Base-by-base conservation (phyloP, 2,113 vertebrate genomes). In the Speoplatyrhinus poulsoni region DNA sequence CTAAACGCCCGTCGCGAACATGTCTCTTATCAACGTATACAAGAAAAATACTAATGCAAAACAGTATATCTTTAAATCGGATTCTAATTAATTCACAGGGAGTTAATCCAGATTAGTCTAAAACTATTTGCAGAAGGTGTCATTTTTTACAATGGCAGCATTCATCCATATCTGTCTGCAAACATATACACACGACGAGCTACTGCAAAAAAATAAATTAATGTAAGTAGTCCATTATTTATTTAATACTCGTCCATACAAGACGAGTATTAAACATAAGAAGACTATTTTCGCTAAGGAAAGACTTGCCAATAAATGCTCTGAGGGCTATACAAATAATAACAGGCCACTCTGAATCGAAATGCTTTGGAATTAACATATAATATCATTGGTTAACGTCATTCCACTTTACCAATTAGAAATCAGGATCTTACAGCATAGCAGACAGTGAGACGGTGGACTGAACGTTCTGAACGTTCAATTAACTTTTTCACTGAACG, bases 321-420 rank as follows among this genome's bases (percentile, higher is more conserved):
- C 70, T 75, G 80, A 65, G 69, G 68, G 67, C 19, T 19, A 19
- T 74, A 60, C n/a, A 58, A 76, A 83, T 53, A 82, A 81, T 76
- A 84, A 69, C 85, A 77, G 85, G 73, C 82, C 83, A 82, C 80
- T 77, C 73, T 69, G 67, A 62, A 81, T 75, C 70, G 72, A 59
- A 70, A 47, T 13, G 13, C 67, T 3, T 0, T 12, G 69, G 77
- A 88, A 88, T 89, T 79, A 85, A 89, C 0, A 60, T 75, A 15
- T 46, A 2, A 81, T 87, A 61, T 57, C 52, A 90, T 90, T 91
- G 87, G 88, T 16, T 9, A 4, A 64, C 62, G 85, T 84, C 83
- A 76, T 9, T 17, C 41, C 9, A 73, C 82, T 82, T 88, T 82
- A n/a, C 88, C 88, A 88, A 86, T 89, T 15, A 52, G 3, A 26